phyloP scores from a whole-genome alignment of 2,113 vertebrate species.

The Microtus ochrogaster region DNA sequence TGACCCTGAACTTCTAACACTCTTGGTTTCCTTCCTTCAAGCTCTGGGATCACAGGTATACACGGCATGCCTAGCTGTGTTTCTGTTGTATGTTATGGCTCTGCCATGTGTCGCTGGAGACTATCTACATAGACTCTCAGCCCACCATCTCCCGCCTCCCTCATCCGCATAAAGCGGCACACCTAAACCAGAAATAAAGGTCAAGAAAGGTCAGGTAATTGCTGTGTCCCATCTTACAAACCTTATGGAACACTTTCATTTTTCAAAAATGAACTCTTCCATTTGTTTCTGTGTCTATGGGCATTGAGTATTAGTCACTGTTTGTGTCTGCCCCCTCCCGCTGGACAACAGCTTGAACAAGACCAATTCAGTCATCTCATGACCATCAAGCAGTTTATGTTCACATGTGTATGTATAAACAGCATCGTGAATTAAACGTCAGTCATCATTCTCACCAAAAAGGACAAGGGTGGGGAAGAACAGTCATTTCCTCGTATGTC shows the following conservation, averaged over 20 bases:
- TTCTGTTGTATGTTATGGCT: not conserved
- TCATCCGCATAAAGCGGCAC: not conserved
- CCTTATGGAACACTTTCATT: not conserved
- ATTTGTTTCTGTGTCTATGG: not conserved
- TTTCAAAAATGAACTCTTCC: not conserved
- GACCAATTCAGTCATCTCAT: constrained; percentile 33
- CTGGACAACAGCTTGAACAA: not conserved
- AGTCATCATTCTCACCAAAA: not conserved
- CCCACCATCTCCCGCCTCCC: not conserved
- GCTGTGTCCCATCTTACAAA: not conserved
- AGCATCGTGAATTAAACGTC: constrained; percentile 21
- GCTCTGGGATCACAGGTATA: not conserved
- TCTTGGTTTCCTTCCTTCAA: not conserved
- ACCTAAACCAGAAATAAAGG: not conserved
- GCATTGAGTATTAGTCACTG: not conserved
- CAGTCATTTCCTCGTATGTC: not conserved
- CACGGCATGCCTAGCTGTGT: no score
- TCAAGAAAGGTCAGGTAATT: not conserved
- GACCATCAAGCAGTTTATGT: constrained; percentile 20
- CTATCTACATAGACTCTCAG: not conserved
- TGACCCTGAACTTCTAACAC: not conserved
- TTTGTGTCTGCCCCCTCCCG: not conserved
- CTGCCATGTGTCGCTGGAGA: fast-evolving
- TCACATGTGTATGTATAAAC: constrained; percentile 6
- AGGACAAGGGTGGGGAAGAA: not conserved